Evolutionary conservation across 2,797 vertebrate genomes (phyloP), one percentile per base, ranked within the genome.

Genomic region (Pogonophryne albipinna): DNA sequence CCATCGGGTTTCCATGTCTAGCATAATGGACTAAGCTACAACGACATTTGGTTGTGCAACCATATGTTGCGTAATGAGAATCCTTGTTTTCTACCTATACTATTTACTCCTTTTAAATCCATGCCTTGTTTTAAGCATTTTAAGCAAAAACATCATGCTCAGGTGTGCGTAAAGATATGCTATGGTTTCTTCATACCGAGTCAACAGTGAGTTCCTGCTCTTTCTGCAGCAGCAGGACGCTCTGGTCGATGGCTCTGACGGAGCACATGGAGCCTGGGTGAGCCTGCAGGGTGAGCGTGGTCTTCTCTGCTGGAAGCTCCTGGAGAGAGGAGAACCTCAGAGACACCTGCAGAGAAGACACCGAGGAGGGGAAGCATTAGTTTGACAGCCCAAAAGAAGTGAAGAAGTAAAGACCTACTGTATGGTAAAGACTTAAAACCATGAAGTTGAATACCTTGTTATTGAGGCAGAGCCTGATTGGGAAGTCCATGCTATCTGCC

Each of bases 191-290:
- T 34, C 96, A 72, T 92, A 98, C 97, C 8, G 59, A 89, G 15
- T 75, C 70, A 0, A 89, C 38, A 0, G 90, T 95, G 75, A 98
- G 93, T 49, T 97, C 94, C 0, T 91, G 70, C 78, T 97, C 95
- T 0, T 95, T 71, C 50, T 88, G 93, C 87, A 96, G 73, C 50
- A 98, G 92, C 14, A 97, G 91, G 66, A 99, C 74, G 0, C 97
- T 98, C 74, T 96, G 93, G 87, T 98, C 98, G 19, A 98, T 95
- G 1, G 95, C 97, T 7, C 94, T 88, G 19, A 98, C 76, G 0
- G 96, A 97, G 55, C 97, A 99, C 66, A 98, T 59, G 1, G 97
- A 98, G 12, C 87, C 92, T 0, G 96, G 94, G 0, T 93, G 80
- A 12, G 96, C 92, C 4, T 51, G 80, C 17, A 99, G 83, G 0